Evolutionary conservation across 2,888 invertebrate genomes (phyloP).

Genomic region (Hirtodrosophila confusa): DNA sequence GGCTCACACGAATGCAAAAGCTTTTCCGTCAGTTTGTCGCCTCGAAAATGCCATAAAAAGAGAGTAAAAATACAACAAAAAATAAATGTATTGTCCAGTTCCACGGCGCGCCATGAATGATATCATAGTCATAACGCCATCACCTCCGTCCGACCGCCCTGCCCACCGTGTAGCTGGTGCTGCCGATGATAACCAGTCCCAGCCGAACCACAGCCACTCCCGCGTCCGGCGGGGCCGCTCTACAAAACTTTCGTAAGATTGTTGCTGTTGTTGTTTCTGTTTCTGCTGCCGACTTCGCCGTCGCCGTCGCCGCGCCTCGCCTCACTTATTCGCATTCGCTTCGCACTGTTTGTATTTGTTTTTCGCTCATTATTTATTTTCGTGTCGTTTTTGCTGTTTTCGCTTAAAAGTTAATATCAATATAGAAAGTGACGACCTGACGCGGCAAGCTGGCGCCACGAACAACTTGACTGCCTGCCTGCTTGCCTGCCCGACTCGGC

Average conservation of each 20-base stretch:
- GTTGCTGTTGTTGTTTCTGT: constrained; percentile 36
- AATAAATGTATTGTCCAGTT: constrained; percentile 55
- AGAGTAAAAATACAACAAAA: constrained; percentile 12
- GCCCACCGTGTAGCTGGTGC: constrained; percentile 22
- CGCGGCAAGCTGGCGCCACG: constrained; percentile 82
- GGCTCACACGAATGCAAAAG: constrained; percentile 47
- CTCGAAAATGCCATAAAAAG: constrained; percentile 43
- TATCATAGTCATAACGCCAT: constrained; percentile 62
- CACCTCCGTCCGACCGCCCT: constrained; percentile 11
- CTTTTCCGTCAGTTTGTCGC: constrained; percentile 45
- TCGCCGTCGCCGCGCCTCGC: constrained; percentile 26
- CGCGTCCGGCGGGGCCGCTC: constrained; percentile 34
- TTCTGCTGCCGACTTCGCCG: constrained; percentile 13
- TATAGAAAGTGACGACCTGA: constrained; percentile 83
- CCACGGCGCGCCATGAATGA: constrained; percentile 61
- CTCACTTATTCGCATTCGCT: constrained; percentile 52
- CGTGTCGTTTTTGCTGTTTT: constrained; percentile 76
- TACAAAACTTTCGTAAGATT: constrained; percentile 64
- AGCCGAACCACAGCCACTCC: constrained; percentile 38
- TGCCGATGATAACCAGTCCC: constrained; percentile 58
- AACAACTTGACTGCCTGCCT: constrained; percentile 64
- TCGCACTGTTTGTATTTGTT: constrained; percentile 65
- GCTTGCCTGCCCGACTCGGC: constrained; percentile 52
- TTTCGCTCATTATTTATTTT: constrained; percentile 75
- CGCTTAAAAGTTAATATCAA: constrained; percentile 81